Percentiles rank a stretch among this genome's conserved stretches.
Evolutionary conservation across 2,797 vertebrate species (phyloP).

Genomic region (Austrolebias charrua): DNA sequence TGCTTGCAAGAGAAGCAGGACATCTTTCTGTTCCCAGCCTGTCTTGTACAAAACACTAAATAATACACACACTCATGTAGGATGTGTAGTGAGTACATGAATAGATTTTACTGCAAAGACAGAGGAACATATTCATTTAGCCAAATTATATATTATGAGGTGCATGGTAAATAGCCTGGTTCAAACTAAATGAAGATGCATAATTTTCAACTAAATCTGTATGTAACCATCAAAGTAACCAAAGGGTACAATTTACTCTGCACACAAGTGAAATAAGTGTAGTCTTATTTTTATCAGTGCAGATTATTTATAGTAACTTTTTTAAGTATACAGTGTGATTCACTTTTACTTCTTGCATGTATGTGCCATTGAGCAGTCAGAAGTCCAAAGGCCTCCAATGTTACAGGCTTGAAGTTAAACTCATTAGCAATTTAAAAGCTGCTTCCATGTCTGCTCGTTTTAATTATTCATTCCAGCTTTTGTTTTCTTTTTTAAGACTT

Average conservation of each 20-base stretch:
- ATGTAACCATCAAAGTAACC: slow-evolving; percentile 20
- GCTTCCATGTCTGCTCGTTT: slow-evolving; percentile 29
- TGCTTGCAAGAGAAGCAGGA: slow-evolving; percentile 55
- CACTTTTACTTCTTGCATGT: slow-evolving; percentile 27
- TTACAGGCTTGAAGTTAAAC: slow-evolving; percentile 61
- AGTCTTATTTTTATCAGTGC: slow-evolving; percentile 22
- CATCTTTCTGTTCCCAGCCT: slow-evolving; percentile 53
- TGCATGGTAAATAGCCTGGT: slow-evolving; percentile 33
- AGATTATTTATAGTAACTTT: slow-evolving; percentile 26
- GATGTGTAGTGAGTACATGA: slow-evolving; percentile 1
- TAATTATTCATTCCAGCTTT: slow-evolving; percentile 52
- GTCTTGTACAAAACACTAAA: slow-evolving; percentile 21
- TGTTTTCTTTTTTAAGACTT: slow-evolving; percentile 21
- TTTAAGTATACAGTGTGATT: slow-evolving; percentile 17
- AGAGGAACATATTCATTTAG: slow-evolving; percentile 17
- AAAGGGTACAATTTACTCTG: slow-evolving; percentile 41
- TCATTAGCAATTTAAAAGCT: slow-evolving; percentile 77
- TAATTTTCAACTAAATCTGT: slow-evolving; percentile 15
- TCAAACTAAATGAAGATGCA: slow-evolving; percentile 38
- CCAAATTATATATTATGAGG: slow-evolving; percentile 33
- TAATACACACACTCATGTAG: slow-evolving; percentile 16
- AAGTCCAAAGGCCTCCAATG: slow-evolving; percentile 42
- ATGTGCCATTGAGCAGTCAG: slow-evolving; percentile 35
- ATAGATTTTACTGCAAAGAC: slow-evolving; percentile 8
- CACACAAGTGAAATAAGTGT: slow-evolving; percentile 31